Evolutionary conservation across 1,140 invertebrate species (phyloP), one percentile per base, ranked within the genome.

Genomic region (Globodera ellingtonae): DNA sequence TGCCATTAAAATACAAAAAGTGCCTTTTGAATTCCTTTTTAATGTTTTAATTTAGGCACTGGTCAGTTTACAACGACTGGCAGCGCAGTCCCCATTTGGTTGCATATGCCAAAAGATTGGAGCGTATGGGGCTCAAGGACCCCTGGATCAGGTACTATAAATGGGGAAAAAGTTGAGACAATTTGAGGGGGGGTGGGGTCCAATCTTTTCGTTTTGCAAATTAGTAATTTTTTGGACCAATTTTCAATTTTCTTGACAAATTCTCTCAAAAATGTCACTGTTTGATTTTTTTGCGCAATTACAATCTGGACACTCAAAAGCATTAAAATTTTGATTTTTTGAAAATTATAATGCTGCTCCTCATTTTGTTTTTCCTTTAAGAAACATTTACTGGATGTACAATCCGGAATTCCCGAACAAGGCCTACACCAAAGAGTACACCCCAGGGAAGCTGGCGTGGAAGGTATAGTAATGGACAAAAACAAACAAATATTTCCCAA

Each of bases 141-240:
- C 83, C 83, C 15, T 84, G 83, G 83, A 84, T 84, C 44, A 66
- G 83, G 82, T 84, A n/a, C n/a, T n/a, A n/a, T n/a, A 48, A 73
- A 15, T 35, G 35, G 21, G 35, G 6, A 70, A 6, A 35, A 44
- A 65, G 0, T 15, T 65, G 2, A 1, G 21, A 15, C n/a, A 65
- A 65, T 65, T 65, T 35, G 1, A 35, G 35, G 35, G 35, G 3
- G 35, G 35, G 35, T n/a, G n/a, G n/a, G n/a, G 2, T 2, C 35
- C 35, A 65, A 2, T 65, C 59, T 50, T 13, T n/a, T 72, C 73
- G 8, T 24, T 65, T 24, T 21, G 15, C 78, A n/a, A 21, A 80
- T 56, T 21, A 21, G 7, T 13, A n/a, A 18, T 65, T 35, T n/a
- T 59, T 66, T 82, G 47, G 79, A 24, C 24, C n/a, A 50, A 72